Conservation (phyloP, 64 coral and sea anemone species). For the Pocillopora damicornis region DNA sequence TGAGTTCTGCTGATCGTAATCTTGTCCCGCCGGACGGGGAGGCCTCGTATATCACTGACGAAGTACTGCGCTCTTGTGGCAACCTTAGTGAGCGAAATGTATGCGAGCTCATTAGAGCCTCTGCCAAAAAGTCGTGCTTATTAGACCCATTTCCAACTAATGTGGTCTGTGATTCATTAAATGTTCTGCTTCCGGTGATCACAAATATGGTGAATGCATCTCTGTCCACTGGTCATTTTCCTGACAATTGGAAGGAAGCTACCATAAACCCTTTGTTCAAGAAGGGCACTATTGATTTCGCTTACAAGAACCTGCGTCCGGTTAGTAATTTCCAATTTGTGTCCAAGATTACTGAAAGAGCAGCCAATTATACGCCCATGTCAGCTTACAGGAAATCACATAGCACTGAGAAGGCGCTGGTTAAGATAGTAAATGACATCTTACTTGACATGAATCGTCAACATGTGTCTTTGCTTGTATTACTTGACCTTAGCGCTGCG, state of each 20-base stretch:
- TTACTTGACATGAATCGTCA: background rate
- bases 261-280: background rate
- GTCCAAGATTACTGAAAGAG: background rate
- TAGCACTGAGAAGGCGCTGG: background rate
- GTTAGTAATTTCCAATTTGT: background rate
- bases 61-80: no score
- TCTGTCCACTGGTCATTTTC: background rate
- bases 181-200: background rate
- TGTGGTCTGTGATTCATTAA: background rate
- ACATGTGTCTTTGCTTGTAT: background rate
- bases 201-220: background rate
- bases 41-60: no score
- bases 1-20: background rate
- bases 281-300: background rate
- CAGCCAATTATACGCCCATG: background rate
- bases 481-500: background rate
- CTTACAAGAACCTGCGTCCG: background rate
- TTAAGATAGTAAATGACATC: background rate
- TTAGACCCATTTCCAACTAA: background rate
- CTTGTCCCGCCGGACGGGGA: no score
- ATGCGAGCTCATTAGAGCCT: no score
- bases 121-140: background rate
- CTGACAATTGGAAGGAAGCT: background rate
- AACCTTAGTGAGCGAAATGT: no score
- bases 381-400: background rate